These are phyloP conservation scores for Idaea biselata DNA, from an alignment of 2,888 invertebrate genomes.

Conservation along the genomic window DNA sequence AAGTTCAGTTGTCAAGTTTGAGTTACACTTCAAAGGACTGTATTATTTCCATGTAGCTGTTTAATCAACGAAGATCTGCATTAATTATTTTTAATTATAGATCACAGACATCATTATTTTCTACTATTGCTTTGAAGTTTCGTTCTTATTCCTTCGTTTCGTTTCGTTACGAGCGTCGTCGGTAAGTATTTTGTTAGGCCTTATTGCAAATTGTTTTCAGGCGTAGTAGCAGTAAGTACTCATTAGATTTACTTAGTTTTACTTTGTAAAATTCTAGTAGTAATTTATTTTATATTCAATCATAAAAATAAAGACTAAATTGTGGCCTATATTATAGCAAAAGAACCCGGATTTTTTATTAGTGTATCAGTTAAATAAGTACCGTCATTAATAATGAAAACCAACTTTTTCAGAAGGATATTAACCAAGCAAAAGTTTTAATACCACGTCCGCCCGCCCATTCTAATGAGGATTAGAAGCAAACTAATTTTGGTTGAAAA, in stretches of 20 bases:
- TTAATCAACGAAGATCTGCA: conserved; percentile 1
- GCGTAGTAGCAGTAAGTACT: too few species aligned
- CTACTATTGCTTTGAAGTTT: conserved; percentile 66
- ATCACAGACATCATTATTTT: conserved; percentile 65
- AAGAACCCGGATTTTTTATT: background rate
- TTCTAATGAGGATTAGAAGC: background rate
- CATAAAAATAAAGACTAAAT: background rate
- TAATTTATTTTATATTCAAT: background rate
- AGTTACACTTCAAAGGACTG: conserved; percentile 50
- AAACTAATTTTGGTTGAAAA: background rate
- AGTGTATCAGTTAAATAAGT: conserved; percentile 10
- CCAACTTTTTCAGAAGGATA: background rate
- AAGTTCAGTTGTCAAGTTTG: too few species aligned
- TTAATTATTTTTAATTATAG: conserved; percentile 37
- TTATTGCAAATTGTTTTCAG: too few species aligned
- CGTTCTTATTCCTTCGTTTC: conserved; percentile 50
- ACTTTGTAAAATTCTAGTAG: background rate
- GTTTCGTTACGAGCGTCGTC: background rate
- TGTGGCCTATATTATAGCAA: background rate
- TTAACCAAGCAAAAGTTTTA: conserved; percentile 1
- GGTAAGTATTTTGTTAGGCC: too few species aligned
- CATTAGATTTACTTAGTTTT: too few species aligned
- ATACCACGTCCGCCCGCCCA: background rate
- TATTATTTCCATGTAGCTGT: conserved; percentile 9
- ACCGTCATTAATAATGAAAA: background rate